Percentiles rank a stretch among this genome's conserved stretches.
Evolutionary conservation across 2,888 invertebrate genomes (phyloP).

Genomic region (Vannuccia rotundouncinata): DNA sequence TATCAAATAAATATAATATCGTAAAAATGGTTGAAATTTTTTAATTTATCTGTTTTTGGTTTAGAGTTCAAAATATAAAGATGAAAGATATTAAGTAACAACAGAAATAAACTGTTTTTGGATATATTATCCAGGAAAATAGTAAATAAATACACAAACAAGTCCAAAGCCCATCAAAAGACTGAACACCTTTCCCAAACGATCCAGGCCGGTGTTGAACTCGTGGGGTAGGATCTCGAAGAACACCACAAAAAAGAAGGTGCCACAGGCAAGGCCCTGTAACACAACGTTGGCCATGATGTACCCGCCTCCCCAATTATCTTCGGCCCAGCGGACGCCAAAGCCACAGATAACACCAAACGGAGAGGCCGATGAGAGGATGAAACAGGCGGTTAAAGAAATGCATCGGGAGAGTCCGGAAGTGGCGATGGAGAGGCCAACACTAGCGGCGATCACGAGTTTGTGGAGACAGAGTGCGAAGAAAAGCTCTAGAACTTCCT

Average conservation of each 20-base stretch:
- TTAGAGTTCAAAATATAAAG: too few species aligned
- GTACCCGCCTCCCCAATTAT: conserved; percentile 59
- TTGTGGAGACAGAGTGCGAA: conserved; percentile 59
- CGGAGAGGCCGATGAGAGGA: conserved; percentile 62
- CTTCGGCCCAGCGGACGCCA: conserved; percentile 46
- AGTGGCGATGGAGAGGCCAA: conserved; percentile 57
- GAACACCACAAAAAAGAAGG: conserved; percentile 81
- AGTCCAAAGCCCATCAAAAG: conserved; percentile 30
- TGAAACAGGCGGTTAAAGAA: conserved; percentile 45
- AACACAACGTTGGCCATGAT: conserved; percentile 50
- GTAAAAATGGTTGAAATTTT: too few species aligned
- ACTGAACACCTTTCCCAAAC: neutral
- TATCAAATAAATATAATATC: too few species aligned
- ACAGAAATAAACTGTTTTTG: too few species aligned
- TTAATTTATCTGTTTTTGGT: too few species aligned
- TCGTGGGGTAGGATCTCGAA: conserved; percentile 77
- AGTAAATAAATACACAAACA: conserved; percentile 24
- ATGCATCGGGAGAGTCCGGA: conserved; percentile 46
- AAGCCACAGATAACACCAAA: conserved; percentile 64
- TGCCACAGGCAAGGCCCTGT: conserved; percentile 79
- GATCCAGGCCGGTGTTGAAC: conserved; percentile 44
- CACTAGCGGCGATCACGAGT: conserved; percentile 58
- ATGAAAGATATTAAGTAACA: too few species aligned
- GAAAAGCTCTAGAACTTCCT: conserved; percentile 52
- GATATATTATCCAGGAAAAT: conserved; percentile 7